A percentile compares a stretch with the other conserved stretches of the same genome.
Conservation (phyloP, 2,888 invertebrate species). For the Endotricha flammealis region DNA sequence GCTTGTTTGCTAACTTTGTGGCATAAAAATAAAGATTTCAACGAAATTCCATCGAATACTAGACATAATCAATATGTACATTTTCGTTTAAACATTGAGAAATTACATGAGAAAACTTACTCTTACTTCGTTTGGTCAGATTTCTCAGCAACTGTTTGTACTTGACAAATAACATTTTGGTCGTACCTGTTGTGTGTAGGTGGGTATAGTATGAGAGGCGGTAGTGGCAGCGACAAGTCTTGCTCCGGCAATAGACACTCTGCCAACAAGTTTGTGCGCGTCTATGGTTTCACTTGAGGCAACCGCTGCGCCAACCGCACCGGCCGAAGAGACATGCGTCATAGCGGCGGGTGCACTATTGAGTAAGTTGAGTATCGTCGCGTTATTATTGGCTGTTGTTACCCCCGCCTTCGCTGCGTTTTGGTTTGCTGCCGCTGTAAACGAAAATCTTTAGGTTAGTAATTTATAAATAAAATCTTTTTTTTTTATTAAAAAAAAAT, state of each 20-base stretch:
- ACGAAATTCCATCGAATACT: too few relatives aligned
- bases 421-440: slow-evolving; percentile 54
- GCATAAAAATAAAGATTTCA: too few relatives aligned
- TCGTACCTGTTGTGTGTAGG: slow-evolving; percentile 60
- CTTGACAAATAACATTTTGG: not conserved
- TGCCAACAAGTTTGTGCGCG: slow-evolving; percentile 65
- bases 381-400: slow-evolving; percentile 79
- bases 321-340: slow-evolving; percentile 73
- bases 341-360: slow-evolving; percentile 88
- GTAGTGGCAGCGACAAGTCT: slow-evolving; percentile 57
- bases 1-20: too few relatives aligned
- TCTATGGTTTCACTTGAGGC: slow-evolving; percentile 28
- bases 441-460: too few relatives aligned
- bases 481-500: too few relatives aligned
- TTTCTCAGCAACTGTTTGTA: too few relatives aligned
- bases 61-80: too few relatives aligned
- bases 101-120: too few relatives aligned
- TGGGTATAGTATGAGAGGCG: slow-evolving; percentile 40
- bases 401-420: slow-evolving; percentile 67
- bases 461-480: too few relatives aligned
- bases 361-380: slow-evolving; percentile 86
- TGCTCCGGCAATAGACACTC: slow-evolving; percentile 77
- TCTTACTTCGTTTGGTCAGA: too few relatives aligned
- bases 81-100: too few relatives aligned
- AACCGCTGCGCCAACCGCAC: slow-evolving; percentile 1